A percentile compares a stretch with the other conserved stretches of the same genome.
These are phyloP conservation scores for Vicugna pacos DNA, from an alignment of 2,113 vertebrate species.

Conservation along the genomic window DNA sequence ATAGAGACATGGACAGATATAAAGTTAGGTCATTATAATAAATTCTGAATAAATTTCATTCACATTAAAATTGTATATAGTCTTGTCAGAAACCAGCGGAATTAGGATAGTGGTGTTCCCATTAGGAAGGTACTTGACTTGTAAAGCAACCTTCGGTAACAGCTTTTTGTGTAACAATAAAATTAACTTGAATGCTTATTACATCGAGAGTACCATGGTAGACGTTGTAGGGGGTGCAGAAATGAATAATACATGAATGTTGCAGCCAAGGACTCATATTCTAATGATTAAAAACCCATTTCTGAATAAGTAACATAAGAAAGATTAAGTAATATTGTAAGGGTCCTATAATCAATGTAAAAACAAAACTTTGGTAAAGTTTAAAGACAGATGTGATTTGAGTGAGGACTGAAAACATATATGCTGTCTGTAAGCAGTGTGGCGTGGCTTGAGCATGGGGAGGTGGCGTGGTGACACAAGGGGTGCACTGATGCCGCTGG, in stretches of 20 bases:
- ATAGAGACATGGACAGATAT: not conserved
- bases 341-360: not conserved
- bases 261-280: not conserved
- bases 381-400: not conserved
- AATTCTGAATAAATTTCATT: slow-evolving; percentile 28
- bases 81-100: not conserved
- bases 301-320: not conserved
- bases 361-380: slow-evolving; percentile 1
- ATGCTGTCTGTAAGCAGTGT: not conserved
- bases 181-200: not conserved
- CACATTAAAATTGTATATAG: not conserved
- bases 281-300: not conserved
- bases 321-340: not conserved
- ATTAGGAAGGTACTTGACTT: slow-evolving; percentile 28
- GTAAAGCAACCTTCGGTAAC: not conserved
- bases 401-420: not conserved
- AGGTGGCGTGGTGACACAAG: not conserved
- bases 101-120: not conserved
- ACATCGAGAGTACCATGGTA: not conserved
- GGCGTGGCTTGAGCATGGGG: not conserved
- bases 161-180: not conserved
- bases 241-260: not conserved
- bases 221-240: not conserved
- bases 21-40: not conserved
- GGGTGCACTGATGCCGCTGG: not conserved